Evolutionary conservation across 2,888 invertebrate genomes (phyloP).

Genomic region (Tiliacea aurago): DNA sequence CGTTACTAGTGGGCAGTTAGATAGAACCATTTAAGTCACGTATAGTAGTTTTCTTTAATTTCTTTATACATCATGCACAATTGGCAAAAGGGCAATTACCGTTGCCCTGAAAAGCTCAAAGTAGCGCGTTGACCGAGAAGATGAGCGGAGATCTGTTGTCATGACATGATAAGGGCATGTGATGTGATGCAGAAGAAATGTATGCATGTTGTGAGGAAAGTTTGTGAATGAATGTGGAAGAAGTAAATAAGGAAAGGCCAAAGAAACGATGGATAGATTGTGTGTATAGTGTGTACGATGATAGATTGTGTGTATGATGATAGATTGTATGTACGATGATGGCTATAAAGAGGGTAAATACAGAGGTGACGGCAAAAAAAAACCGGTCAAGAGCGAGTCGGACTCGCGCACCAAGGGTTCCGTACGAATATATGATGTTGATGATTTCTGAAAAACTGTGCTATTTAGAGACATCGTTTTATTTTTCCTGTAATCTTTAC

Average conservation of each 20-base stretch:
- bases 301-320: background rate
- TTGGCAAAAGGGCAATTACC: background rate
- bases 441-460: too few species aligned
- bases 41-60: conserved; percentile 20
- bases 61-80: conserved; percentile 2
- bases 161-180: background rate
- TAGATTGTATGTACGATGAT: background rate
- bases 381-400: too few species aligned
- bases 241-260: background rate
- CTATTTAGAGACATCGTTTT: too few species aligned
- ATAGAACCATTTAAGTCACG: conserved; percentile 6
- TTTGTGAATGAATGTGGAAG: background rate
- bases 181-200: conserved; percentile 5
- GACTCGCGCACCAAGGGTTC: too few species aligned
- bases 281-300: background rate
- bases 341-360: background rate
- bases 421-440: too few species aligned
- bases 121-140: background rate
- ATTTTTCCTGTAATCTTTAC: too few species aligned
- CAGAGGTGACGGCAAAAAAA: background rate
- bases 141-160: background rate
- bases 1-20: conserved; percentile 37
- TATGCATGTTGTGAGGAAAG: conserved; percentile 2
- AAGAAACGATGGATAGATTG: background rate
- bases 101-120: background rate